These are phyloP conservation scores for Mnemiopsis leidyi DNA, from an alignment of 37 sponge, comb jelly and placozoan species.

Conservation along the genomic window DNA sequence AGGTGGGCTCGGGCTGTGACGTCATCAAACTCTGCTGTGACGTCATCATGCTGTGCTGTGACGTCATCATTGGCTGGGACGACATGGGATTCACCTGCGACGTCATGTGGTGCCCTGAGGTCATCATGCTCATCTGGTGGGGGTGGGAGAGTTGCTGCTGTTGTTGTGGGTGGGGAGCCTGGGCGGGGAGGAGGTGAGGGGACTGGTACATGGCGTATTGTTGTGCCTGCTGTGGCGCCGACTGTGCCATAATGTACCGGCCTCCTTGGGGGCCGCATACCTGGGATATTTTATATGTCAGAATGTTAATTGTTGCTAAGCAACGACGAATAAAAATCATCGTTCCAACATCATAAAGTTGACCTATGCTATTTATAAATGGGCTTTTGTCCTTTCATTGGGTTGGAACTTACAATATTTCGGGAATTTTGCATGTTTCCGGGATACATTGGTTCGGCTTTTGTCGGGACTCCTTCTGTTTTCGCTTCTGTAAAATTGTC, in stretches of 20 bases:
- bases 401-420: neutral
- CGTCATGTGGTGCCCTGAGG: neutral
- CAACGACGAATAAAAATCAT: no score
- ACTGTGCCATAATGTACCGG: neutral
- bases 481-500: neutral
- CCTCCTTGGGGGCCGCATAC: conserved; percentile 25
- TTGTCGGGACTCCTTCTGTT: neutral
- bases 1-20: neutral
- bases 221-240: neutral
- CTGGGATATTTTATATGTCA: no score
- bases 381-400: no score
- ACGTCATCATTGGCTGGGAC: neutral
- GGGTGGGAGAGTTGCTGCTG: conserved; percentile 43
- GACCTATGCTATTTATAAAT: no score
- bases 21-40: conserved; percentile 1
- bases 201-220: neutral
- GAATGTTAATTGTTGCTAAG: no score
- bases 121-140: neutral
- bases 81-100: neutral
- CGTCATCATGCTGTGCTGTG: neutral
- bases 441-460: neutral
- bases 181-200: neutral
- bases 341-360: no score
- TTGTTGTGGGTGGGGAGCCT: neutral
- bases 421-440: conserved; percentile 19